Evolutionary conservation across 1,140 invertebrate species (phyloP).

Genomic region (Pseudachorutes palmiensis): DNA sequence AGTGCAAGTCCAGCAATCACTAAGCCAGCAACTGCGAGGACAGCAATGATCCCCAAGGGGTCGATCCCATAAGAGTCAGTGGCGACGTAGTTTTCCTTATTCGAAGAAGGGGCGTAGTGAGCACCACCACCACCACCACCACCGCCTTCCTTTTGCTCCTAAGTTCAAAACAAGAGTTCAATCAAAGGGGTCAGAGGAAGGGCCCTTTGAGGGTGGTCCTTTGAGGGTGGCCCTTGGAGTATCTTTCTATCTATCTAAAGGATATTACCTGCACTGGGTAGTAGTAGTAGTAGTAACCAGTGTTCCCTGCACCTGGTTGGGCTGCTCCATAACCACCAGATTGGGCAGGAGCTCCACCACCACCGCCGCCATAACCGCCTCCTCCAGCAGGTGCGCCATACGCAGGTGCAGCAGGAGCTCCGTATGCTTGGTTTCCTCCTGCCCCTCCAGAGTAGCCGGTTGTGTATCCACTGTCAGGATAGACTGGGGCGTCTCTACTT

Average conservation of each 20-base stretch:
- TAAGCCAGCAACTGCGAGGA: slow-evolving; percentile 36
- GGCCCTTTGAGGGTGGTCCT: too few relatives aligned
- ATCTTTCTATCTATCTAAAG: too few relatives aligned
- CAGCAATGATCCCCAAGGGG: slow-evolving; percentile 38
- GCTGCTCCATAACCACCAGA: slow-evolving; percentile 18
- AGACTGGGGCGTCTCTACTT: slow-evolving; percentile 36
- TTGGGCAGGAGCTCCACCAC: background rate
- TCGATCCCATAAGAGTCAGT: slow-evolving; percentile 39
- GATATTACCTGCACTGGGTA: slow-evolving; percentile 37
- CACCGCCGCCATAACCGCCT: background rate
- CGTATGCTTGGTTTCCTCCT: slow-evolving; percentile 16
- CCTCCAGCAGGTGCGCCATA: slow-evolving; percentile 23
- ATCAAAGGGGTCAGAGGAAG: background rate
- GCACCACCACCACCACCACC: background rate
- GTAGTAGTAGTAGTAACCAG: slow-evolving; percentile 38
- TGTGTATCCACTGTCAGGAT: slow-evolving; percentile 27
- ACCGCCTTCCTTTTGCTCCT: slow-evolving; percentile 31
- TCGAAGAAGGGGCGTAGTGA: background rate
- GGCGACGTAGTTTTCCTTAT: slow-evolving; percentile 34
- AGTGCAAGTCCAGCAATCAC: slow-evolving; percentile 38
- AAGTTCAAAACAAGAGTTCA: background rate
- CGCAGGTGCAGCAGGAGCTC: slow-evolving; percentile 13
- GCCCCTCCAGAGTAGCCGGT: background rate
- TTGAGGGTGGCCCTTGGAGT: too few relatives aligned
- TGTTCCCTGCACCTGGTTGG: slow-evolving; percentile 23